Evolutionary conservation across 2,888 invertebrate genomes (phyloP), one percentile per base, ranked within the genome.

Genomic region (Yponomeuta malinellus): DNA sequence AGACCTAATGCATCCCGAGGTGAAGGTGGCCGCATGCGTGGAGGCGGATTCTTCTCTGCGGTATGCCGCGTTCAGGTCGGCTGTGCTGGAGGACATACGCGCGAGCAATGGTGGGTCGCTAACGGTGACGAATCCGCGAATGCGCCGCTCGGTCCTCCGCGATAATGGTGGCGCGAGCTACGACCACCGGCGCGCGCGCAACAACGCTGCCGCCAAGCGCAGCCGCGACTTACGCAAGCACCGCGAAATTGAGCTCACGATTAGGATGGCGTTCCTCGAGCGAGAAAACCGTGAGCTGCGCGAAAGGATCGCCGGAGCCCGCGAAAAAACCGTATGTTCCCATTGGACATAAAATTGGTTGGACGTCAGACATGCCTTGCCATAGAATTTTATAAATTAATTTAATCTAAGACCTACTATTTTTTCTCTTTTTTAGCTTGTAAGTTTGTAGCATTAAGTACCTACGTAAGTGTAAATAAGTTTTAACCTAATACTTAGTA

Each of bases 191-290:
- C 90, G 98, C 10, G 94, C 96, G 75, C 97, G 97, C 81, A 99
- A 99, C 85, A 99, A 99, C 83, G 97, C 96, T 74, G 98, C 99
- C 0, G 99, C 99, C 0, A 99, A 99, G 86, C 94, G 98, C 76
- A 98, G 98, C 0, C 93, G 99, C 3, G 98, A 99, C 79, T 95
- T 97, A 0, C 93, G 99, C 72, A 93, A 98, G 76, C 95, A 96
- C 66, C 97, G 98, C 78, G 98, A 99, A 83, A 31, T 1, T 12
- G 69, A 69, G 69, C 69, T 69, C 31, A 48, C 69, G 15, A 69
- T 69, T 10, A 23, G 69, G 10, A 31, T 33, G 12, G 69, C 63
- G 4, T 69, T 33, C 69, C 69, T 69, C 33, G 59, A 69, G 33
- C 63, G 2, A 10, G 48, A 69, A 29, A 59, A 69, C 15, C 29